Conservation (phyloP, 2,888 invertebrate genomes). For the Chrysina gloriosa region DNA sequence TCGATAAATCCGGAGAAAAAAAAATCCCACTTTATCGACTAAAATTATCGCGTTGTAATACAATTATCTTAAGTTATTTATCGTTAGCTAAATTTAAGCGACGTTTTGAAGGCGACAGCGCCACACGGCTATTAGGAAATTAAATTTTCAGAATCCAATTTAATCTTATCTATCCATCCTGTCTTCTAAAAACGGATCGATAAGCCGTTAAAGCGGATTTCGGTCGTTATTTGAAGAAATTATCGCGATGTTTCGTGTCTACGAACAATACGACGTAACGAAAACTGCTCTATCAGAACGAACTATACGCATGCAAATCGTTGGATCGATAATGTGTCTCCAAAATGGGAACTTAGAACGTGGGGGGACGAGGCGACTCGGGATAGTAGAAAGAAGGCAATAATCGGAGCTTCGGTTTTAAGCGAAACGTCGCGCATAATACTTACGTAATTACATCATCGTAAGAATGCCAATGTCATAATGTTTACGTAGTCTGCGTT, state of each 20-base stretch:
- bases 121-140: neutral
- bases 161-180: neutral
- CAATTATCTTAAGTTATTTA: too few relatives aligned
- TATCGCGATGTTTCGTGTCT: slow-evolving; percentile 5
- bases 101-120: too few relatives aligned
- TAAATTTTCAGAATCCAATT: neutral
- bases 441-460: slow-evolving; percentile 30
- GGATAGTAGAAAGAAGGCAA: neutral
- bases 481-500: neutral
- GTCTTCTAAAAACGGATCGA: neutral
- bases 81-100: too few relatives aligned
- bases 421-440: slow-evolving; percentile 18
- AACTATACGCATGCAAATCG: neutral
- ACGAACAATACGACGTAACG: neutral
- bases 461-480: slow-evolving; percentile 30
- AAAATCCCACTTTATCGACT: too few relatives aligned
- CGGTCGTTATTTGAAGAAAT: neutral
- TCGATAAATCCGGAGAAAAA: too few relatives aligned
- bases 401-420: neutral
- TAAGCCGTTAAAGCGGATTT: neutral
- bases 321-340: slow-evolving; percentile 4
- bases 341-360: neutral
- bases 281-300: neutral
- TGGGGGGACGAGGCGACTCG: neutral
- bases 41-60: too few relatives aligned